A percentile compares a stretch with the other conserved stretches of the same genome.
Evolutionary conservation across 2,888 invertebrate genomes (phyloP).

Genomic region (Cheilosia urbana): DNA sequence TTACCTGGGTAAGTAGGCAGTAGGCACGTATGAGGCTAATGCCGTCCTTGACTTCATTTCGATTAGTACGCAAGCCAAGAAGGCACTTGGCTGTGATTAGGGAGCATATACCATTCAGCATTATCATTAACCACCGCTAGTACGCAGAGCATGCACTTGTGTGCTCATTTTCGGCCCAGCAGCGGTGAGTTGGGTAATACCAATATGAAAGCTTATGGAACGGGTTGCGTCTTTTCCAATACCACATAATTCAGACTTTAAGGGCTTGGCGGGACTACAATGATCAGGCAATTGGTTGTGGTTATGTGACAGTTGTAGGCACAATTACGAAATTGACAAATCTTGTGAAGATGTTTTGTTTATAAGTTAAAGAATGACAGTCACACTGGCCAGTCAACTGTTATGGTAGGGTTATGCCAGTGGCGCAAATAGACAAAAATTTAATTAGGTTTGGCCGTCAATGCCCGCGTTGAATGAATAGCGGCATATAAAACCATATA

Average conservation of each 20-base stretch:
- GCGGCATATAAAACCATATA: too few relatives aligned
- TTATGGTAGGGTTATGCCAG: too few relatives aligned
- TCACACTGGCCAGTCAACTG: too few relatives aligned
- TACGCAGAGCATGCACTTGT: slow-evolving; percentile 49
- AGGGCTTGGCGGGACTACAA: slow-evolving; percentile 38
- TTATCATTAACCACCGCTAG: slow-evolving; percentile 32
- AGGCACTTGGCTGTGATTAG: slow-evolving; percentile 71
- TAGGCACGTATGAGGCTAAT: slow-evolving; percentile 74
- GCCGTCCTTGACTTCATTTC: slow-evolving; percentile 74
- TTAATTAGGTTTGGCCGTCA: too few relatives aligned
- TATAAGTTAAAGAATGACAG: too few relatives aligned
- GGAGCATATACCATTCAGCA: slow-evolving; percentile 64
- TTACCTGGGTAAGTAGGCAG: slow-evolving; percentile 37
- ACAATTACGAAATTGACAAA: background rate
- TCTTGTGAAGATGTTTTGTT: too few relatives aligned
- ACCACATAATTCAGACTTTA: slow-evolving; percentile 26
- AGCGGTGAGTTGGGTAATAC: slow-evolving; percentile 34
- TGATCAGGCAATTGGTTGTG: background rate
- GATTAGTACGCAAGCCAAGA: slow-evolving; percentile 74
- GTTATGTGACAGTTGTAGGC: background rate
- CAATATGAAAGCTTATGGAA: background rate
- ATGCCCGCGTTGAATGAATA: too few relatives aligned
- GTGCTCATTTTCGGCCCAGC: slow-evolving; percentile 31
- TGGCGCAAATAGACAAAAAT: too few relatives aligned
- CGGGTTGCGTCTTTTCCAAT: background rate